Percentiles rank a stretch among this genome's conserved stretches.
These are phyloP conservation scores for Vireo griseus DNA, from an alignment of 2,797 vertebrate genomes.

Conservation along the genomic window DNA sequence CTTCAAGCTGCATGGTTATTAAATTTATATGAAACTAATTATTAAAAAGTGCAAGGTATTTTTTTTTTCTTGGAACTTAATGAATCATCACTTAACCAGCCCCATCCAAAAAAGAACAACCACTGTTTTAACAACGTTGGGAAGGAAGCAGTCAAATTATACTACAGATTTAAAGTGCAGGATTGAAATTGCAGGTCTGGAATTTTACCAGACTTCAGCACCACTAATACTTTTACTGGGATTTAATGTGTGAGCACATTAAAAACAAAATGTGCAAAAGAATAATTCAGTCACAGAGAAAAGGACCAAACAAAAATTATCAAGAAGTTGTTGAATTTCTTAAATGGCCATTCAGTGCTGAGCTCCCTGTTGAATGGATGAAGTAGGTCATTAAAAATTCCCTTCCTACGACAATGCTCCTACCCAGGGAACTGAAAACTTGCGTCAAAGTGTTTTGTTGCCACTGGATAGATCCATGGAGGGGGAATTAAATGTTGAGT, in stretches of 20 bases:
- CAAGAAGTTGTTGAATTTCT: background rate
- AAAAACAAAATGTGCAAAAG: background rate
- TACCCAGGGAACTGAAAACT: background rate
- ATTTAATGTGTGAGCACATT: background rate
- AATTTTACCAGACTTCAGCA: background rate
- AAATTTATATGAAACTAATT: background rate
- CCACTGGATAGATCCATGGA: background rate
- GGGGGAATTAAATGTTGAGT: background rate
- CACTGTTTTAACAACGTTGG: background rate
- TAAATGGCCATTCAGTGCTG: background rate
- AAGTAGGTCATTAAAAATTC: background rate
- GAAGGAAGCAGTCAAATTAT: background rate
- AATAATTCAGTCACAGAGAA: background rate
- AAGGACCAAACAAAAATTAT: background rate
- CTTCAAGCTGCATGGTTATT: background rate
- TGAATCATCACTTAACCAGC: background rate
- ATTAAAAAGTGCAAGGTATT: background rate
- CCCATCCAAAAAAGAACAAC: background rate
- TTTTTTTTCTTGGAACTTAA: background rate
- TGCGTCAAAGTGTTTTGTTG: background rate
- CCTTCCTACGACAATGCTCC: background rate
- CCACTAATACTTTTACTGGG: background rate
- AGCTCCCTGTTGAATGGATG: background rate
- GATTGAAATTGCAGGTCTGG: background rate
- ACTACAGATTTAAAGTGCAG: background rate